These are phyloP conservation scores for Stercorarius parasiticus DNA, from an alignment of 2,113 vertebrate genomes.

Conservation along the genomic window DNA sequence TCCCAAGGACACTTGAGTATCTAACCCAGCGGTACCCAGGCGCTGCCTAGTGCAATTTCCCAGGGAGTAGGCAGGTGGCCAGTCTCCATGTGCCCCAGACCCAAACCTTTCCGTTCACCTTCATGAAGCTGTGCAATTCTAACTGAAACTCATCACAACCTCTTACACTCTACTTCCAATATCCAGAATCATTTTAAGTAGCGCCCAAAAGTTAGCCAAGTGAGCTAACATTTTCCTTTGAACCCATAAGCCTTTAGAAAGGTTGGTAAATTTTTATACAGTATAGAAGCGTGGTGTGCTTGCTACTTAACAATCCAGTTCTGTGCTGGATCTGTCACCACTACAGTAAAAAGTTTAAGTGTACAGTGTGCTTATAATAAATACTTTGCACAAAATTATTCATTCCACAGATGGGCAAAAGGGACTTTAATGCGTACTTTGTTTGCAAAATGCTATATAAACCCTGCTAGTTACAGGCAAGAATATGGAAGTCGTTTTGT, in stretches of 20 bases:
- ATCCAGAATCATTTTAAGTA: constrained; percentile 2
- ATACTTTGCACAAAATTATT: constrained; percentile 77
- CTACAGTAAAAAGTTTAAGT: constrained; percentile 75
- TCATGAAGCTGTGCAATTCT: not conserved
- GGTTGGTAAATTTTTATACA: constrained; percentile 55
- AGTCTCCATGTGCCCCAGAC: accelerated
- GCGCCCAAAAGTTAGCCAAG: constrained; percentile 33
- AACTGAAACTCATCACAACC: not conserved
- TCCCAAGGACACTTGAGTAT: not conserved
- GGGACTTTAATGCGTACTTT: constrained; percentile 71
- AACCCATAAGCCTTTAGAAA: constrained; percentile 59
- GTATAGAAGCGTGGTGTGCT: constrained; percentile 38
- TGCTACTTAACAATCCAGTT: constrained; percentile 70
- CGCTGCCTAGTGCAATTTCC: not conserved
- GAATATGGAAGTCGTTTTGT: constrained; percentile 77
- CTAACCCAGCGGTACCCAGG: not conserved
- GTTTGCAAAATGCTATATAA: constrained; percentile 68
- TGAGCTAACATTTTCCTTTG: constrained; percentile 72
- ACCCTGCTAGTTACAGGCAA: constrained; percentile 58
- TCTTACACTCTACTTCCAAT: not conserved
- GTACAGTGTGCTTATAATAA: constrained; percentile 75
- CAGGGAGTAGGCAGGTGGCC: accelerated
- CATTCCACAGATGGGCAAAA: constrained; percentile 71
- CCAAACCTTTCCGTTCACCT: not conserved
- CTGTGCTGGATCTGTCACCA: constrained; percentile 81